phyloP scores from a whole-genome alignment of 2,888 invertebrate species.

The Chrysina gloriosa region DNA sequence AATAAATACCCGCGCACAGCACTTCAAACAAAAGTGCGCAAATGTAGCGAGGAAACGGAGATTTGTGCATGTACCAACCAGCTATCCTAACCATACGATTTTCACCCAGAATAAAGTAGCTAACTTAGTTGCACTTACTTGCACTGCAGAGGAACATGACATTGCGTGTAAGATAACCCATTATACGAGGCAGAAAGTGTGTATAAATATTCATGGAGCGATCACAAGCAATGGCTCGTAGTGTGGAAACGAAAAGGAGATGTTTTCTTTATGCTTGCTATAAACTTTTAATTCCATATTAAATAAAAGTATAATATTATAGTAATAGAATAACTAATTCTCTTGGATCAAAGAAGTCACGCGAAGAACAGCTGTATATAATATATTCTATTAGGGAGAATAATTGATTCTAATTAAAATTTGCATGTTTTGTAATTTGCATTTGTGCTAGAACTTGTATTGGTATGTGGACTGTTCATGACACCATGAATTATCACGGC shows the following conservation, averaged over 20 bases:
- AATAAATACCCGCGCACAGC: too few relatives aligned
- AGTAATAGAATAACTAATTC: neutral
- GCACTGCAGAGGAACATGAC: neutral
- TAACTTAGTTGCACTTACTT: neutral
- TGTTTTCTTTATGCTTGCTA: neutral
- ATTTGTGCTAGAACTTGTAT: neutral
- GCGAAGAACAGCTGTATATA: neutral
- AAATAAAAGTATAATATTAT: neutral
- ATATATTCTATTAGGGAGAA: neutral
- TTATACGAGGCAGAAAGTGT: slow-evolving; percentile 6
- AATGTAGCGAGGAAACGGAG: neutral
- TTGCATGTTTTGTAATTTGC: neutral
- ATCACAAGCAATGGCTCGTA: neutral
- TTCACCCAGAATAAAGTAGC: slow-evolving; percentile 1
- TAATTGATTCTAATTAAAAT: neutral
- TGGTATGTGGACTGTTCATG: too few relatives aligned
- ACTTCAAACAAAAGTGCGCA: neutral
- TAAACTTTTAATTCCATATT: neutral
- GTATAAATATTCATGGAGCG: slow-evolving; percentile 19
- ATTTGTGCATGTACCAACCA: neutral
- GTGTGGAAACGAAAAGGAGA: neutral
- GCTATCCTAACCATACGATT: neutral
- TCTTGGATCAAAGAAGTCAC: neutral
- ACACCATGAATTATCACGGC: too few relatives aligned
- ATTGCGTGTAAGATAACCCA: slow-evolving; percentile 8